Evolutionary conservation across 2,113 vertebrate species (phyloP), one percentile per base, ranked within the genome.

Genomic region (Apodemus sylvaticus): DNA sequence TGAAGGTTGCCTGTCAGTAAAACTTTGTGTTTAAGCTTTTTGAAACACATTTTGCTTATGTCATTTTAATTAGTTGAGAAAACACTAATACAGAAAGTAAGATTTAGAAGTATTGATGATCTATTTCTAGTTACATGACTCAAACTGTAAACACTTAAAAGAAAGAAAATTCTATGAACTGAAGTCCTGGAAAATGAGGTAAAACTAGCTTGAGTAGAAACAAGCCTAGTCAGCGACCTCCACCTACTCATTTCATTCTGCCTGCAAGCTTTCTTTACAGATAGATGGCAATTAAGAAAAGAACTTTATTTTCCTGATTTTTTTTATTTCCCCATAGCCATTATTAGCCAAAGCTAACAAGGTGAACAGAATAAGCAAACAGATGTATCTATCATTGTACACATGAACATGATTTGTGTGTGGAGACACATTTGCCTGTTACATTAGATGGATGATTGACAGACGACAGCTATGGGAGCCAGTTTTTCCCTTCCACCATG

Each of bases 81-180:
- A 95, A 96, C 78, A 93, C 53, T 96, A 93, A 94, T 94, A 95
- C 22, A 95, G 97, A 97, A 97, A 98, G 85, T 97, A 95, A 89
- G 93, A 90, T 76, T 60, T 70, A 88, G 76, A 73, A 95, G 76
- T 92, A 55, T 66, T 96, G 48, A 90, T 10, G 29, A 36, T 93
- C 68, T 94, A 62, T 82, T 87, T 96, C 91, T 88, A 87, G 94
- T 96, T 96, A 42, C 51, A 53, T 96, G 97, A 97, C 90, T 98
- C 97, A 98, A 97, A 78, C 85, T 3, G 9, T 95, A 98, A 66
- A 97, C 74, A 66, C 79, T 97, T 94, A 31, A 39, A 45, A 73
- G 29, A 55, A 45, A 11, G 74, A 64, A 70, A 73, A n/a, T 55
- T 45, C n/a, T 91, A 78, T 73, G 83, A 94, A 87, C 78, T 92